phyloP scores from a whole-genome alignment of 2,888 invertebrate species.

The Polymixis lichenea region DNA sequence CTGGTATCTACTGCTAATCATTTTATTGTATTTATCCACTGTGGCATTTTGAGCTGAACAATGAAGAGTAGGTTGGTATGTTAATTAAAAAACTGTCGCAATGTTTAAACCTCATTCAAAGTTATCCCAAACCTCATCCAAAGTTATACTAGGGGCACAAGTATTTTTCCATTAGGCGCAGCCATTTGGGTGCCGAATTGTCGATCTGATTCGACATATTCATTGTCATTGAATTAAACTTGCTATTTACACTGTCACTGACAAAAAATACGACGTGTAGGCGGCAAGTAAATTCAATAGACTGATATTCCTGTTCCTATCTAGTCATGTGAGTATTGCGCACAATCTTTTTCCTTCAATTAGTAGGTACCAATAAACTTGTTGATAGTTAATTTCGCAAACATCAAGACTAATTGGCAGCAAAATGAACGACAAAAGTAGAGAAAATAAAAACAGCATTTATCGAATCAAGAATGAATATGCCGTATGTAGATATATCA shows the following conservation, averaged over 20 bases:
- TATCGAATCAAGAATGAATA: conserved; percentile 34
- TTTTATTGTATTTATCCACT: conserved; percentile 6
- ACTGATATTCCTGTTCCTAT: conserved; percentile 34
- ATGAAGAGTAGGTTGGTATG: not conserved
- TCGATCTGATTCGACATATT: conserved; percentile 10
- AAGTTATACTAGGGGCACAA: not conserved
- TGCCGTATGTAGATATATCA: conserved; percentile 36
- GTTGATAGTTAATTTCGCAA: conserved; percentile 13
- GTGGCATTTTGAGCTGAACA: not conserved
- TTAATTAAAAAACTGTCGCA: not conserved
- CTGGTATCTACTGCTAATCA: not conserved
- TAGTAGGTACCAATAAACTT: conserved; percentile 17
- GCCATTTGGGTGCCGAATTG: conserved; percentile 1
- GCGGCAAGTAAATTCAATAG: conserved; percentile 14
- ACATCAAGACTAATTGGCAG: conserved; percentile 10
- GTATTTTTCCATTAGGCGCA: conserved; percentile 12
- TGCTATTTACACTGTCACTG: conserved; percentile 30
- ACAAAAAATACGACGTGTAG: conserved; percentile 37
- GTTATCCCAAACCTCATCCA: no score
- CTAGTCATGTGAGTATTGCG: conserved; percentile 14
- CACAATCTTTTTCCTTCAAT: conserved; percentile 17
- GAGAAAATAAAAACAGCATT: conserved; percentile 22
- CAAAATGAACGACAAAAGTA: not conserved
- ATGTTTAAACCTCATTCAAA: no score
- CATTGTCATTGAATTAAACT: conserved; percentile 35